phyloP scores from a whole-genome alignment of 2,888 invertebrate genomes.

The Apamea crenata region DNA sequence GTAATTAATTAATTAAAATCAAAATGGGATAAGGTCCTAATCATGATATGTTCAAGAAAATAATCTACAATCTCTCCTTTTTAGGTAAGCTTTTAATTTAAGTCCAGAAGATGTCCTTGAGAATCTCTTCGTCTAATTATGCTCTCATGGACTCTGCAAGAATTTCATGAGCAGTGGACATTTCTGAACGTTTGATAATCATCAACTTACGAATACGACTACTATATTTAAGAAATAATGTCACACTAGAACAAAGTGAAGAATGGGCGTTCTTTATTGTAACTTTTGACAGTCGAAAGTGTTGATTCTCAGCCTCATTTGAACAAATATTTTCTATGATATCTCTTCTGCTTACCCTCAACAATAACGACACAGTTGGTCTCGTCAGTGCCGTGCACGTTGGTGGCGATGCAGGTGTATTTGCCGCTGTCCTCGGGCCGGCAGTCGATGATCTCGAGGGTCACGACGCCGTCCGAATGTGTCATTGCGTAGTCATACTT shows the following conservation, averaged over 20 bases:
- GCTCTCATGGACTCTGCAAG: neutral
- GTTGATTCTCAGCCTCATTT: neutral
- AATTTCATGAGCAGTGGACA: neutral
- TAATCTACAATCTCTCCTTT: neutral
- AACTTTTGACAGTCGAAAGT: neutral
- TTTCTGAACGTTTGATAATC: neutral
- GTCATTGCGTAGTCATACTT: slow-evolving; percentile 97
- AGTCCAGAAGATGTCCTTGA: neutral
- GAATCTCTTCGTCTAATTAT: neutral
- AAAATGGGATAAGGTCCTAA: neutral
- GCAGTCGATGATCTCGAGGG: slow-evolving; percentile 98
- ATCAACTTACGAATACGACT: neutral
- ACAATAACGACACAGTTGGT: slow-evolving; percentile 98
- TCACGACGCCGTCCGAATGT: slow-evolving; percentile 98
- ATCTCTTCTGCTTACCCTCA: slow-evolving; percentile 92
- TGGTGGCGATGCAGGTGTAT: slow-evolving; percentile 98
- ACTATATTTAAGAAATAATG: neutral
- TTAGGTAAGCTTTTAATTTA: neutral
- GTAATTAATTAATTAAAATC: neutral
- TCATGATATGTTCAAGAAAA: neutral
- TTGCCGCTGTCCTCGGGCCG: slow-evolving; percentile 98
- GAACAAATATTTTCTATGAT: neutral
- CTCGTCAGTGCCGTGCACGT: slow-evolving; percentile 98
- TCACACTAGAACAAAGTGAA: too few relatives aligned
- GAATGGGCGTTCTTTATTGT: neutral